Conservation (phyloP, 1,140 invertebrate genomes). For the Drosophila jambulina region DNA sequence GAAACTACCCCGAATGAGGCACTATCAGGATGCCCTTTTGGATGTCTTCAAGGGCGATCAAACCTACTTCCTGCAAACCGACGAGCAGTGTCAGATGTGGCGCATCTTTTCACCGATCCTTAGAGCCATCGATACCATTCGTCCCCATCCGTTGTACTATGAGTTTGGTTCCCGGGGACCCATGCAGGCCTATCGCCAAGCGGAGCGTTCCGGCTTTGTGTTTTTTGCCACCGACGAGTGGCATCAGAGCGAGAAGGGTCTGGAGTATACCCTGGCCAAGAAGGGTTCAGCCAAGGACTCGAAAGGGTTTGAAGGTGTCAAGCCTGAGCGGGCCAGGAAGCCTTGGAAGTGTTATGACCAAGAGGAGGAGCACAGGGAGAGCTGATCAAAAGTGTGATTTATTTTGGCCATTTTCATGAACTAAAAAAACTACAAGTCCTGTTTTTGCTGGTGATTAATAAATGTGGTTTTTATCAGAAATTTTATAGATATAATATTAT, state of each 20-base stretch:
- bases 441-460: background rate
- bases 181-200: conserved; percentile 52
- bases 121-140: conserved; percentile 33
- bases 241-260: conserved; percentile 31
- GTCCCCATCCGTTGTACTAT: conserved; percentile 48
- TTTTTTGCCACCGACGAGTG: conserved; percentile 57
- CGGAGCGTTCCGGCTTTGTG: conserved; percentile 48
- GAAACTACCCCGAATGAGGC: background rate
- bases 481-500: no score
- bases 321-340: conserved; percentile 1
- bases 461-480: background rate
- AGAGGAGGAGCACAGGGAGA: background rate
- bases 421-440: background rate
- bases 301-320: background rate
- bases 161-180: conserved; percentile 61
- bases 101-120: conserved; percentile 63
- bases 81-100: conserved; percentile 73
- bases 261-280: background rate
- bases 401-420: background rate
- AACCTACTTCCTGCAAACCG: conserved; percentile 59
- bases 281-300: background rate
- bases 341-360: background rate
- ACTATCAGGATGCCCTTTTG: conserved; percentile 35
- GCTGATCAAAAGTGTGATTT: background rate
- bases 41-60: conserved; percentile 62